These are phyloP conservation scores for Endomychus coccineus DNA, from an alignment of 2,888 invertebrate species.

Conservation along the genomic window DNA sequence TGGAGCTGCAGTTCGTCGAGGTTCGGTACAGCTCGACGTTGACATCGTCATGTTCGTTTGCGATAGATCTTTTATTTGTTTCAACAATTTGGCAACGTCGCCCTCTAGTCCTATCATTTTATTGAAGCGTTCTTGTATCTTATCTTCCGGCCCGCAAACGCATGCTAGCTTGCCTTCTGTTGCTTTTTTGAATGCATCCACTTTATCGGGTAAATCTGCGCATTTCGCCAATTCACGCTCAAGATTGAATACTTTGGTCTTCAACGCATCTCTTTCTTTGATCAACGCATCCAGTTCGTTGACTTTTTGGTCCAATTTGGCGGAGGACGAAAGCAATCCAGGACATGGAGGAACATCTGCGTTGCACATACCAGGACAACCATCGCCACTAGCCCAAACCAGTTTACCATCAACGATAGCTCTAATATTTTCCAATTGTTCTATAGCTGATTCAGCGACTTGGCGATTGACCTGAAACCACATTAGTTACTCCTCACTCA, in stretches of 20 bases:
- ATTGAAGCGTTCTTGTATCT: constrained; percentile 24
- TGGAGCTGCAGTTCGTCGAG: constrained; percentile 20
- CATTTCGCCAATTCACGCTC: constrained; percentile 30
- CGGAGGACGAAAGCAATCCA: not conserved
- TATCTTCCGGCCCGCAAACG: constrained; percentile 26
- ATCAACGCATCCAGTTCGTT: constrained; percentile 22
- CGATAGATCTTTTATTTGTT: constrained; percentile 24
- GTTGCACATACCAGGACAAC: constrained; percentile 3
- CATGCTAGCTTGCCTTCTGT: constrained; percentile 14
- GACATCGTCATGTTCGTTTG: not conserved
- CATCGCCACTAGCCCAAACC: not conserved
- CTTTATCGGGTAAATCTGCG: constrained; percentile 29
- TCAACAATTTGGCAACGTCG: constrained; percentile 24
- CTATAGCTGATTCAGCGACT: constrained; percentile 29
- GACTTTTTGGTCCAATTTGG: constrained; percentile 20
- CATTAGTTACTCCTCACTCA: too few species aligned
- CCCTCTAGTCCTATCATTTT: constrained; percentile 23
- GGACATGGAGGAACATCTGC: constrained; percentile 5
- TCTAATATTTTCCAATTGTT: constrained; percentile 35
- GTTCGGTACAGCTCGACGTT: not conserved
- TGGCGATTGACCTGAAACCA: constrained; percentile 28
- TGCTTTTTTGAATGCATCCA: constrained; percentile 19
- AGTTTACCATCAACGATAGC: constrained; percentile 28
- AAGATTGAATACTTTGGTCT: constrained; percentile 27
- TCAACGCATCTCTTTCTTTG: constrained; percentile 31